phyloP scores from a whole-genome alignment of 2,888 invertebrate genomes.

The Himalopsyche japonica region DNA sequence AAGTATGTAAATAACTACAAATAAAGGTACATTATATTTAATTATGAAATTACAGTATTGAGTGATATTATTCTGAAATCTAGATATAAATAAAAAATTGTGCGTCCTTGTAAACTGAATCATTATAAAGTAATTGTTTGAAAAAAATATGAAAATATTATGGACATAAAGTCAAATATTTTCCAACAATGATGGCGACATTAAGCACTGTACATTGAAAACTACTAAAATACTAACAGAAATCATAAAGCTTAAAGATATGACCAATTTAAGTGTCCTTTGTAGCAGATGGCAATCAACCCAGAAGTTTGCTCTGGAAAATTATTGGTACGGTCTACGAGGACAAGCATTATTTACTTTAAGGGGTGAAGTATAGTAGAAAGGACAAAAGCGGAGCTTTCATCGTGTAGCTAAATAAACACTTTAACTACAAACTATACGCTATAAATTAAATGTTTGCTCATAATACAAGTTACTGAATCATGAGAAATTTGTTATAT shows the following conservation, averaged over 20 bases:
- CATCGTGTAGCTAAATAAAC: neutral
- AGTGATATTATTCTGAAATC: no score
- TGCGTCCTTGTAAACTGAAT: no score
- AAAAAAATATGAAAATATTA: no score
- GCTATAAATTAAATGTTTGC: neutral
- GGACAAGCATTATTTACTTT: neutral
- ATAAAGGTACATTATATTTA: no score
- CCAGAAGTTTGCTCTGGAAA: neutral
- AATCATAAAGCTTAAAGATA: neutral
- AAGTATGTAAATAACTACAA: no score
- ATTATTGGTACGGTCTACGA: neutral
- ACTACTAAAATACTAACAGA: neutral
- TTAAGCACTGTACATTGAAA: neutral
- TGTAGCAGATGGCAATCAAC: neutral
- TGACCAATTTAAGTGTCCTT: neutral
- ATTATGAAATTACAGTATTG: no score
- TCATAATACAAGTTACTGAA: neutral
- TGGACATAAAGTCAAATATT: neutral
- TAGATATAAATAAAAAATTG: no score
- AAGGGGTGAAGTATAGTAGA: neutral
- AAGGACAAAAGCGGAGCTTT: neutral
- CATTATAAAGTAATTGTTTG: no score
- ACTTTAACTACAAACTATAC: neutral
- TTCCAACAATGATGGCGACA: neutral
- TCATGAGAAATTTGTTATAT: neutral